Conservation (phyloP, 1,140 invertebrate species). For the Saccostrea echinata region DNA sequence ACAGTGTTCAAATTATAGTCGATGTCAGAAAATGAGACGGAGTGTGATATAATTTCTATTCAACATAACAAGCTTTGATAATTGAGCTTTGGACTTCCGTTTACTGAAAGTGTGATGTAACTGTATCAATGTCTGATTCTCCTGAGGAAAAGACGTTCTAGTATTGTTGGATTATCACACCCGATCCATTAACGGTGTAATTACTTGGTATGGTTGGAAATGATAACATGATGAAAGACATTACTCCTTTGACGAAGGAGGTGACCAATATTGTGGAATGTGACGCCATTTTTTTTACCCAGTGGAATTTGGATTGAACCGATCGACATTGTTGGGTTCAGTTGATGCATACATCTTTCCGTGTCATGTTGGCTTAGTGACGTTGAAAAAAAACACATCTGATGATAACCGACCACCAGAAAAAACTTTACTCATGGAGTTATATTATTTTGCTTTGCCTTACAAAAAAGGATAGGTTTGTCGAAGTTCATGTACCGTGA, state of each 20-base stretch:
- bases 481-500: no score
- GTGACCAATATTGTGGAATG: conserved; percentile 1
- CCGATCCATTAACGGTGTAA: neutral
- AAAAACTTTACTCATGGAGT: no score
- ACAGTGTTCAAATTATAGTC: no score
- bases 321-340: no score
- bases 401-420: no score
- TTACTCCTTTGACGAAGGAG: neutral
- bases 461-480: no score
- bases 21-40: no score
- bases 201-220: neutral
- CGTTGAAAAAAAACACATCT: no score
- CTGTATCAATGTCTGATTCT: neutral
- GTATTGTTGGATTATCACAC: neutral
- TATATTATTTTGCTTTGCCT: no score
- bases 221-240: neutral
- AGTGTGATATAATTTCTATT: neutral
- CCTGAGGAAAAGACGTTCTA: neutral
- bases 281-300: neutral
- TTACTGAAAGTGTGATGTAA: neutral
- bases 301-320: no score
- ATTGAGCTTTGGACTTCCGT: neutral
- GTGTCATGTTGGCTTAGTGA: no score
- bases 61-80: neutral
- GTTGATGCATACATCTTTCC: no score